phyloP scores from a whole-genome alignment of 64 coral and sea anemone species.

The Trachythela sp. region DNA sequence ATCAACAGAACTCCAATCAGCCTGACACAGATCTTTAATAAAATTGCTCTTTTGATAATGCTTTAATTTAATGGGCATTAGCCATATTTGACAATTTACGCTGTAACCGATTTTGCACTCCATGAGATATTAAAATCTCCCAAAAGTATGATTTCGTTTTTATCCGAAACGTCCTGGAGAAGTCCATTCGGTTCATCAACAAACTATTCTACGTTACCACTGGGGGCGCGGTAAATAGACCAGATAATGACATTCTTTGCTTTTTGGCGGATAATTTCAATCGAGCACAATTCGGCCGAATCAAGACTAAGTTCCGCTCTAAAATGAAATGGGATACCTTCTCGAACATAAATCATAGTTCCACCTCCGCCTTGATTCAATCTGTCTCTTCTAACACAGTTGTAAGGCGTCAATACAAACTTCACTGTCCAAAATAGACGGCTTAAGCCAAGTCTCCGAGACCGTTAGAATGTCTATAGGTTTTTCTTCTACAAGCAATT shows the following conservation, averaged over 20 bases:
- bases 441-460: slow-evolving; percentile 34
- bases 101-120: slow-evolving; percentile 21
- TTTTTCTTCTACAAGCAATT: slow-evolving; percentile 6
- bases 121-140: slow-evolving; percentile 4
- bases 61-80: no score
- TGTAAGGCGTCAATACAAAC: slow-evolving; percentile 27
- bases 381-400: slow-evolving; percentile 32
- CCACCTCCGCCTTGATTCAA: slow-evolving; percentile 12
- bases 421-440: slow-evolving; percentile 32
- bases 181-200: background rate
- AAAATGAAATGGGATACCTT: slow-evolving; percentile 28
- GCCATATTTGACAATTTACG: slow-evolving; percentile 27
- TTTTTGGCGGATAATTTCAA: slow-evolving; percentile 16
- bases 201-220: slow-evolving; percentile 6
- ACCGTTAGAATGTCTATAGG: slow-evolving; percentile 2
- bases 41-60: no score
- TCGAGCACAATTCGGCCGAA: slow-evolving; percentile 21
- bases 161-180: background rate
- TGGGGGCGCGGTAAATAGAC: slow-evolving; percentile 30
- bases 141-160: background rate
- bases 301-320: background rate
- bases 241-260: slow-evolving; percentile 23
- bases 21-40: no score
- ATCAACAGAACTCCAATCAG: no score
- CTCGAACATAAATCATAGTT: slow-evolving; percentile 29